phyloP scores from a whole-genome alignment of 2,113 vertebrate species.

The Microtus oregoni region DNA sequence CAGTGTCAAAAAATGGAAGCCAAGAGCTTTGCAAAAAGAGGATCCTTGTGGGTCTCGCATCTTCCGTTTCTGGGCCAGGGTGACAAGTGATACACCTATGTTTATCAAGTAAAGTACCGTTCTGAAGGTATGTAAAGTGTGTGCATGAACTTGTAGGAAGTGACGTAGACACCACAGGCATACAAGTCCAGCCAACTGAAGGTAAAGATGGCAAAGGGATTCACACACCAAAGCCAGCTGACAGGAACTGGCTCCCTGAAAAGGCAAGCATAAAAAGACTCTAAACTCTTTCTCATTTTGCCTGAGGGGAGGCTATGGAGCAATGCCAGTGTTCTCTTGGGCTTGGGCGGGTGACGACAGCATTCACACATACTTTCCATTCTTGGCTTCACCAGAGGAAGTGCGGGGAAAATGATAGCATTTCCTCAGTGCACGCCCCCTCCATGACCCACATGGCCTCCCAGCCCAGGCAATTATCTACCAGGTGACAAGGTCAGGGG shows the following conservation, averaged over 20 bases:
- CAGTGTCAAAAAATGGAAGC: slow-evolving; percentile 19
- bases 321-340: neutral
- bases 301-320: neutral
- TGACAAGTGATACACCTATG: slow-evolving; percentile 48
- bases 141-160: slow-evolving; percentile 5
- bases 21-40: slow-evolving; percentile 44
- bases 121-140: neutral
- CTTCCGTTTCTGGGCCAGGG: slow-evolving; percentile 2
- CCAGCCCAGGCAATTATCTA: slow-evolving; percentile 14
- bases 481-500: neutral
- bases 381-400: slow-evolving; percentile 51
- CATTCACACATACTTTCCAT: slow-evolving; percentile 28
- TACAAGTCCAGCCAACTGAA: neutral
- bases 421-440: slow-evolving; percentile 24
- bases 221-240: neutral
- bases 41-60: slow-evolving; percentile 31
- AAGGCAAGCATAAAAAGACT: slow-evolving; percentile 12
- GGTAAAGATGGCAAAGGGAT: neutral
- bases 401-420: neutral
- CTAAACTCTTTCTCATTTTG: neutral
- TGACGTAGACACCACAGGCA: slow-evolving; percentile 6
- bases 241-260: slow-evolving; percentile 28
- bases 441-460: neutral
- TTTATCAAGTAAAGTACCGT: neutral
- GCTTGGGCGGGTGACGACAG: neutral